Conservation (phyloP, 2,797 vertebrate species). For the Coregonus sp. region DNA sequence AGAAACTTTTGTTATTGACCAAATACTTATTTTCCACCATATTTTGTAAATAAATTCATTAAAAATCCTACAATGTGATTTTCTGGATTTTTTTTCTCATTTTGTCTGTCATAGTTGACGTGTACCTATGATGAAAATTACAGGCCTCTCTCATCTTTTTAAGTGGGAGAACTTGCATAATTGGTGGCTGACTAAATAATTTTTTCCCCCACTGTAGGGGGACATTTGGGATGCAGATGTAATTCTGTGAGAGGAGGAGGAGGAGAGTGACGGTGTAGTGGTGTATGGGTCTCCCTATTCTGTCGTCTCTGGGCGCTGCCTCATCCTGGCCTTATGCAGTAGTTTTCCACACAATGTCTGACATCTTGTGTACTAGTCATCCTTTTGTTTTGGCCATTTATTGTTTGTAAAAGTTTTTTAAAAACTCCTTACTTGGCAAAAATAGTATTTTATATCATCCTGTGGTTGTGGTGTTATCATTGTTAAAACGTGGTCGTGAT, state of each 20-base stretch:
- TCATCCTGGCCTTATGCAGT: slow-evolving; percentile 5
- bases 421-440: background rate
- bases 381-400: background rate
- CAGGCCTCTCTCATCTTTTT: too few species aligned
- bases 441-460: background rate
- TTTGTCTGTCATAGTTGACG: too few species aligned
- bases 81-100: too few species aligned
- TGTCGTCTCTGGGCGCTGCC: background rate
- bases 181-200: too few species aligned
- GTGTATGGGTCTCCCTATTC: slow-evolving; percentile 13
- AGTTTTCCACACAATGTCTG: slow-evolving; percentile 4
- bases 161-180: too few species aligned
- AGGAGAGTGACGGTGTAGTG: background rate
- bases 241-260: background rate
- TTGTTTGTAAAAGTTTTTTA: background rate
- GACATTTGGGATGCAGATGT: background rate
- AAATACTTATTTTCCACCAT: too few species aligned
- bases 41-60: too few species aligned
- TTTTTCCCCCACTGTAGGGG: too few species aligned
- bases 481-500: background rate
- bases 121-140: too few species aligned
- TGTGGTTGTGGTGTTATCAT: background rate
- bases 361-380: background rate
- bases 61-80: too few species aligned
- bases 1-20: too few species aligned